Percentiles rank a stretch among this genome's conserved stretches.
Evolutionary conservation across 2,888 invertebrate species (phyloP).

Genomic region (Polydrusus tereticollis): DNA sequence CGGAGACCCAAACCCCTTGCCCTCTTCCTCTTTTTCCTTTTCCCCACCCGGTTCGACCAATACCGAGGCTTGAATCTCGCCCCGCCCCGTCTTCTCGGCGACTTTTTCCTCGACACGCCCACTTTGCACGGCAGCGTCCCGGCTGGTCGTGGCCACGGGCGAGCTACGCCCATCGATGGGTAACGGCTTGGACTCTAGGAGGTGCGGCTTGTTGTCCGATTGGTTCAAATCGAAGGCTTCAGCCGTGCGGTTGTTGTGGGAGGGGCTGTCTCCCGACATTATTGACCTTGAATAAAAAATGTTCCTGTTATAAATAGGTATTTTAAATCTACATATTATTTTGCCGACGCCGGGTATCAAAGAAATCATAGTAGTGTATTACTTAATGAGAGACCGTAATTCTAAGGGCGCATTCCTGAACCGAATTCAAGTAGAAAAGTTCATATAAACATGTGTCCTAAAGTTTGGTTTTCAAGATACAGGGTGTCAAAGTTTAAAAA

Average conservation of each 20-base stretch:
- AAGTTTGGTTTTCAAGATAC: no score
- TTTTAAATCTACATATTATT: no score
- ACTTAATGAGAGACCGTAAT: no score
- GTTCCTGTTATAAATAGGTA: no score
- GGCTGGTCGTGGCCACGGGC: slow-evolving; percentile 56
- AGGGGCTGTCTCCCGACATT: slow-evolving; percentile 59
- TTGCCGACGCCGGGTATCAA: no score
- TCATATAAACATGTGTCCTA: no score
- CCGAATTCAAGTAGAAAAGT: no score
- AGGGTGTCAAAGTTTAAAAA: no score
- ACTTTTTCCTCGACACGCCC: slow-evolving; percentile 40
- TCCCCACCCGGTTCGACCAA: slow-evolving; percentile 54
- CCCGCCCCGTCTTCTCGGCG: slow-evolving; percentile 1
- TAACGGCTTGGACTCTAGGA: slow-evolving; percentile 31
- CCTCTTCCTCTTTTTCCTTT: slow-evolving; percentile 39
- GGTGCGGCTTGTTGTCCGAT: not conserved
- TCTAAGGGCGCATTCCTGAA: no score
- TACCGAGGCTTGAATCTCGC: slow-evolving; percentile 55
- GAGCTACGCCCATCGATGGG: slow-evolving; percentile 48
- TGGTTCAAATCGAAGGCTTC: slow-evolving; percentile 55
- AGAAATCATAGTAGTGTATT: no score
- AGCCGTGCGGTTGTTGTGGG: slow-evolving; percentile 53
- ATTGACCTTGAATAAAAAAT: slow-evolving; percentile 55
- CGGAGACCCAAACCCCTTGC: slow-evolving; percentile 51
- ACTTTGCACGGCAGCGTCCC: slow-evolving; percentile 55